Base-by-base conservation (phyloP, 2,797 vertebrate species). In the Simalia tracyae region DNA sequence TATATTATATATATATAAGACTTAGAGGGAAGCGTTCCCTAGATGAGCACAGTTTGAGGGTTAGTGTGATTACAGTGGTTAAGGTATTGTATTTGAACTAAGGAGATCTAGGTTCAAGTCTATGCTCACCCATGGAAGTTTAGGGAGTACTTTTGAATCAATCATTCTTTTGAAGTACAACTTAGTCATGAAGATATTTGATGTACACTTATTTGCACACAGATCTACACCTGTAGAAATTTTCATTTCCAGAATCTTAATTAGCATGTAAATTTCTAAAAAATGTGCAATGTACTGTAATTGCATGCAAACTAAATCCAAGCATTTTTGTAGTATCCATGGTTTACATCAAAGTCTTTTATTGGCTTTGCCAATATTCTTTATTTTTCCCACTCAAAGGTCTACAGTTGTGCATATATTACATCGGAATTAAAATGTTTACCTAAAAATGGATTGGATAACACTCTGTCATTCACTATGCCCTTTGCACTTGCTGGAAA, bases 391-490 rank as follows among this genome's bases (percentile, higher is more conserved):
- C 84, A 68, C 24, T 8, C 5, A 61, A 87, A 66, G 36, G 4
- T 19, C 28, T 92, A 50, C 36, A 93, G 15, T 85, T 88, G 57
- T 60, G 57, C 0, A 4, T 72, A 92, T 89, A 91, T 86, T 22
- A 84, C 46, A 60, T 90, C 36, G 64, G 42, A 92, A 94, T 90
- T 91, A 93, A 93, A 91, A 9, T 89, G 46, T 57, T 90, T 57
- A 42, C n/a, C 92, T 94, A 85, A 91, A 93, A 92, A 26, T 90
- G 5, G 24, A 56, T 66, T 17, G 36, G n/a, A 89, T 88, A 66
- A 61, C 31, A 64, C 59, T 36, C 60, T 92, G 46, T 61, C 60
- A 64, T 76, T 91, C 63, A 46, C 76, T 81, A 14, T 57, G 90
- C 56, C 11, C 11, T 54, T 64, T 90, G 56, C 59, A 81, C 72